Base-by-base conservation (phyloP, 1,140 invertebrate species). In the Tetramorium simillimum region DNA sequence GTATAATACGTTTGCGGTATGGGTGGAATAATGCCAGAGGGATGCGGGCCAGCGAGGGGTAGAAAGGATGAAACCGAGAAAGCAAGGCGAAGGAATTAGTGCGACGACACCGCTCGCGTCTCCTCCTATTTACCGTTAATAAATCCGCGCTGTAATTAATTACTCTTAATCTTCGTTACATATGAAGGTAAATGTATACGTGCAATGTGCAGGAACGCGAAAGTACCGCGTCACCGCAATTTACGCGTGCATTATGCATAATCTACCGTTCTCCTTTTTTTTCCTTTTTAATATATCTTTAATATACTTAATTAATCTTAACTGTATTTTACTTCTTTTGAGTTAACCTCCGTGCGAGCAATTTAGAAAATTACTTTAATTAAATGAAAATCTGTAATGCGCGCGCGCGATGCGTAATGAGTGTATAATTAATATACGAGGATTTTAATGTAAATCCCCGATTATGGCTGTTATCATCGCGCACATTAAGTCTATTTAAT, bases 31-130 rank as follows among this genome's bases (percentile, higher is more conserved):
- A 84, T 73, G 80, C 80, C 80, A 73, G 46, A 65, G 58, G 70
- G 69, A 37, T 33, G 70, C 33, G 58, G 84, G 76, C 58, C 63
- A 53, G 63, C 73, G 43, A 60, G 77, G 62, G 49, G 73, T 76
- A 67, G 78, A 24, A 72, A 53, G 60, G 40, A 73, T 37, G 69
- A 46, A 76, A 88, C 77, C 69, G 85, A 86, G 86, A 92, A 92
- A 84, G 53, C 88, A 90, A 89, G 88, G 72, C 53, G 72, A 72
- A 60, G 62, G 69, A 73, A 72, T 86, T 84, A 84, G 53, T 40
- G 21, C 53, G 58, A 51, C 28, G 49, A 84, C 67, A 75, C 28
- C 37, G 58, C n/a, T 28, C 37, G 49, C 67, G 67, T 73, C 65
- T 82, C 78, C 67, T 24, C 49, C 80, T 63, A 62, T 78, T 89